These are phyloP conservation scores for Otocyon megalotis DNA, from an alignment of 2,113 vertebrate species.

Conservation along the genomic window DNA sequence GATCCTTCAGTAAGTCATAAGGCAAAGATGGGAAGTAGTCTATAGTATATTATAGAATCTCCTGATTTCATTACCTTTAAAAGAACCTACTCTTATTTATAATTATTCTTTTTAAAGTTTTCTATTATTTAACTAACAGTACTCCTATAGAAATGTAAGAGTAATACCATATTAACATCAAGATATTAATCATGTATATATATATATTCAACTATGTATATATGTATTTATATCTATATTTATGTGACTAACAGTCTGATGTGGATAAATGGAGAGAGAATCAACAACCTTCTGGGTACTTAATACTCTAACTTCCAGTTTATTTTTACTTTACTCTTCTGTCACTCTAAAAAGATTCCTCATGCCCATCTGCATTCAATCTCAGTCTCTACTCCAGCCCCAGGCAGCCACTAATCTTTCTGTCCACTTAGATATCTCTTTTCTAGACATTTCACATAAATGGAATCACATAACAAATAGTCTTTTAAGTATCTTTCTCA, in stretches of 20 bases:
- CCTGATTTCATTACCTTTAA: slow-evolving; percentile 55
- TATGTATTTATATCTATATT: background rate
- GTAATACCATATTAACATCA: slow-evolving; percentile 41
- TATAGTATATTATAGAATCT: background rate
- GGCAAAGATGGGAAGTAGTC: slow-evolving; percentile 38
- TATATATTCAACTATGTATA: background rate
- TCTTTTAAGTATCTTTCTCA: background rate
- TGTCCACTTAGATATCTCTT: background rate
- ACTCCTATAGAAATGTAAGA: slow-evolving; percentile 44
- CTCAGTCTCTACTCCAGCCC: background rate
- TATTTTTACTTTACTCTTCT: slow-evolving; percentile 24
- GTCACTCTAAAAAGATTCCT: background rate
- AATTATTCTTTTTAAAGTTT: slow-evolving; percentile 53
- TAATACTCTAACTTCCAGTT: background rate
- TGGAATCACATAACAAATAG: background rate
- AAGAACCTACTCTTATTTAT: background rate
- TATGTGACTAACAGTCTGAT: background rate
- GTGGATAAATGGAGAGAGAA: background rate
- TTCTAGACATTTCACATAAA: background rate
- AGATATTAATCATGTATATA: slow-evolving; percentile 20
- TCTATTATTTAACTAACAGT: slow-evolving; percentile 53
- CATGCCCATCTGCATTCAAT: background rate
- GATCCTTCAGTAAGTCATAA: slow-evolving; percentile 42
- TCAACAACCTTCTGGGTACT: background rate
- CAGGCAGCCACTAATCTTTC: background rate